These are phyloP conservation scores for Ormyrus nitidulus DNA, from an alignment of 2,888 invertebrate species.

Conservation along the genomic window DNA sequence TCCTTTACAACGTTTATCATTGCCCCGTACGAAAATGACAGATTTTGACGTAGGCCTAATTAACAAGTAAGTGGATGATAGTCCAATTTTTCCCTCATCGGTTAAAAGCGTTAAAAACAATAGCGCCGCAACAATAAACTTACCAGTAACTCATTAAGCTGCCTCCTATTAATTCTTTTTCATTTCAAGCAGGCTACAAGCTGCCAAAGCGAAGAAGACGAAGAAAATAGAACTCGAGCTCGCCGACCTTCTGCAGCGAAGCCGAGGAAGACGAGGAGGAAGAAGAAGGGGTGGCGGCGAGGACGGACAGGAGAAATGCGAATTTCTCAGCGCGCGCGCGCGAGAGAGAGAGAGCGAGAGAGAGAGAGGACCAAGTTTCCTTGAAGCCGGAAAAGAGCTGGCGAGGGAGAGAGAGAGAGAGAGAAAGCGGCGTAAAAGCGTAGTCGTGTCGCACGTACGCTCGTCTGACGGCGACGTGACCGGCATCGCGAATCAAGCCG, in stretches of 20 bases:
- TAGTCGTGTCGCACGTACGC: slow-evolving; percentile 76
- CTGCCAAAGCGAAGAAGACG: too few relatives aligned
- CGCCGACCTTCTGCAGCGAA: not conserved
- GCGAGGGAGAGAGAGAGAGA: slow-evolving; percentile 59
- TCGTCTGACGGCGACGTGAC: slow-evolving; percentile 75
- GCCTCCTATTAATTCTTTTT: too few relatives aligned
- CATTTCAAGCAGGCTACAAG: too few relatives aligned
- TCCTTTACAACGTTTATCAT: too few relatives aligned
- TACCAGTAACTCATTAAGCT: too few relatives aligned
- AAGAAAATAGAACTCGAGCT: too few relatives aligned
- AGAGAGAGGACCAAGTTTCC: slow-evolving; percentile 30
- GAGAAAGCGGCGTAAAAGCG: slow-evolving; percentile 73
- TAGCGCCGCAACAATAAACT: too few relatives aligned
- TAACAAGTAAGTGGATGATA: too few relatives aligned
- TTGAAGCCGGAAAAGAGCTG: slow-evolving; percentile 46
- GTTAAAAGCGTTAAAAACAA: too few relatives aligned
- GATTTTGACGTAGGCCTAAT: too few relatives aligned
- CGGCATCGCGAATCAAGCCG: slow-evolving; percentile 65
- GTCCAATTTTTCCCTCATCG: too few relatives aligned
- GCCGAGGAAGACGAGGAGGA: not conserved
- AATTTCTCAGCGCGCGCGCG: slow-evolving; percentile 25
- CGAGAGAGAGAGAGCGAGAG: slow-evolving; percentile 9
- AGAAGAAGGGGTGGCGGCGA: slow-evolving; percentile 6
- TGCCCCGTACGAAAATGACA: too few relatives aligned
- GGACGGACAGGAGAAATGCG: slow-evolving; percentile 29